phyloP scores from a whole-genome alignment of 2,888 invertebrate species.

The Idaea straminata region DNA sequence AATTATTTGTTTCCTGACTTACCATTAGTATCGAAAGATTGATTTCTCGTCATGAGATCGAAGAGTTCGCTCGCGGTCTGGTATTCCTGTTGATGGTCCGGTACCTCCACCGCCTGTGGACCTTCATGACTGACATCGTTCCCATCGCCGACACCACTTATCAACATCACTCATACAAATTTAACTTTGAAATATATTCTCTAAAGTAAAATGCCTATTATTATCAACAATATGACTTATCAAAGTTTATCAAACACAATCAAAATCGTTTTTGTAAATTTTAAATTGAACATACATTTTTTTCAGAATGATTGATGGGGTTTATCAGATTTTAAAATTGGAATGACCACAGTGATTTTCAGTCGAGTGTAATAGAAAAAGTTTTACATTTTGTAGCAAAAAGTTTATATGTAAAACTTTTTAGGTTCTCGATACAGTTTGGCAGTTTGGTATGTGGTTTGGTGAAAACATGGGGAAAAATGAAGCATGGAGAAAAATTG shows the following conservation, averaged over 20 bases:
- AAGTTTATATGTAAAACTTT: too few species aligned
- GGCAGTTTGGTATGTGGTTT: too few species aligned
- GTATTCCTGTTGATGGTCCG: constrained; percentile 38
- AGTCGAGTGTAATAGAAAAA: too few species aligned
- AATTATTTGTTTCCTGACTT: constrained; percentile 16
- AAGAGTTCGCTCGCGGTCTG: constrained; percentile 58
- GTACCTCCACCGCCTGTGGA: constrained; percentile 14
- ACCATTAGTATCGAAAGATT: constrained; percentile 43
- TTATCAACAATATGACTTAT: constrained; percentile 36
- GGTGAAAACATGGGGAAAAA: too few species aligned
- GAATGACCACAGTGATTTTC: constrained; percentile 25
- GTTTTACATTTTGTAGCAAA: too few species aligned
- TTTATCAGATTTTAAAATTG: constrained; percentile 46
- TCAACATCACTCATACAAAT: constrained; percentile 61
- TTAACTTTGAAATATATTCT: constrained; percentile 32
- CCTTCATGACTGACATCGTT: constrained; percentile 31
- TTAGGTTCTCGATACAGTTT: too few species aligned
- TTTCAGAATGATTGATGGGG: constrained; percentile 24
- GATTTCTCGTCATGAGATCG: constrained; percentile 54
- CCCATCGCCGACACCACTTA: constrained; percentile 51
- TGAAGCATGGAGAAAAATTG: too few species aligned
- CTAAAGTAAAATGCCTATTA: constrained; percentile 22
- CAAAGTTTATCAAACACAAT: constrained; percentile 48
- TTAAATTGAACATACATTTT: constrained; percentile 37
- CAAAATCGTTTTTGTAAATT: constrained; percentile 57